Conservation (phyloP, 37 sponge, comb jelly and placozoan species). For the Aplysina aerophoba region DNA sequence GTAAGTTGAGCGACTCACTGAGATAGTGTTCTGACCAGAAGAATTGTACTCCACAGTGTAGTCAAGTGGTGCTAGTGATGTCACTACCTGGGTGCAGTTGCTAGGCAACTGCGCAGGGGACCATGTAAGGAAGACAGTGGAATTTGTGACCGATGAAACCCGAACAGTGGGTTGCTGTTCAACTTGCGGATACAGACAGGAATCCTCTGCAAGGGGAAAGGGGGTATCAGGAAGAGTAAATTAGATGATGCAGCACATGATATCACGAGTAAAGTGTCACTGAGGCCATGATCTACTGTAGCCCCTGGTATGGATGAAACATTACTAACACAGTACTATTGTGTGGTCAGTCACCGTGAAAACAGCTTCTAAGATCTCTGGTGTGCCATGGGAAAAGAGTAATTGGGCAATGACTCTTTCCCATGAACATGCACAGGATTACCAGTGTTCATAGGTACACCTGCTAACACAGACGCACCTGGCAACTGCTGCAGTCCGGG, state of each 20-base stretch:
- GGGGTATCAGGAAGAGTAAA: background rate
- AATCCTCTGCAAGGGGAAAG: background rate
- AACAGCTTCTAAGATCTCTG: too few species aligned
- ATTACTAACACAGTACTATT: too few species aligned
- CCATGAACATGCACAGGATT: too few species aligned
- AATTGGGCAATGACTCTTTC: too few species aligned
- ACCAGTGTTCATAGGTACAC: background rate
- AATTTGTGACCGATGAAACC: background rate
- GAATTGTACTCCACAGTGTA: background rate
- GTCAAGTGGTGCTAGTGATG: background rate
- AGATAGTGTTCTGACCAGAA: too few species aligned
- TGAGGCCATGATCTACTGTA: too few species aligned
- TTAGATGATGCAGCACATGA: background rate
- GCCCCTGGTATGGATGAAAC: too few species aligned
- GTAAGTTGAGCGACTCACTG: too few species aligned
- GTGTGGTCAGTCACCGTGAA: too few species aligned
- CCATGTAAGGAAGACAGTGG: background rate
- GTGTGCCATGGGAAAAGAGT: too few species aligned
- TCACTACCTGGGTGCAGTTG: background rate
- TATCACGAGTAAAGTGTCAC: background rate
- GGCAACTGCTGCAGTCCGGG: slow-evolving; percentile 19
- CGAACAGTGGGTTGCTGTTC: background rate
- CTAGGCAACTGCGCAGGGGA: background rate
- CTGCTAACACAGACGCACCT: slow-evolving; percentile 23
- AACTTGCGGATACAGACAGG: background rate